Evolutionary conservation across 2,113 vertebrate genomes (phyloP).

Genomic region (Geothlypis trichas): DNA sequence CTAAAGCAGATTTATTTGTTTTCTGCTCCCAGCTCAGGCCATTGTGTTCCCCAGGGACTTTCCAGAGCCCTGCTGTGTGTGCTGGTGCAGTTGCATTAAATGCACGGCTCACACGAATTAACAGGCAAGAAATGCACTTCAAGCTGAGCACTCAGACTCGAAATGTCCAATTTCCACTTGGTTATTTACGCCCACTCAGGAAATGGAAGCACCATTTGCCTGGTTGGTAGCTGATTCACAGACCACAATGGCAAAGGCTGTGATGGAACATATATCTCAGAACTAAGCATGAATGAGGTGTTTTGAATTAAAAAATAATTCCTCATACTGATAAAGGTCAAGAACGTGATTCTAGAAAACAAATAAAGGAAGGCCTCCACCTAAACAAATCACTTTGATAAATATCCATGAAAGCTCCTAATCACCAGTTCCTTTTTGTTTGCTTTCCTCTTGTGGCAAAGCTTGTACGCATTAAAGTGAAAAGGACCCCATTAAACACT

Average conservation of each 20-base stretch:
- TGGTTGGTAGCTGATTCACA: not conserved
- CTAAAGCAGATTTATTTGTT: not conserved
- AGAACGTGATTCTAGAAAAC: not conserved
- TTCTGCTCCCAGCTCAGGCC: not conserved
- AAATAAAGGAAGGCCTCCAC: not conserved
- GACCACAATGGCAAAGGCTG: not conserved
- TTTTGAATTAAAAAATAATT: not conserved
- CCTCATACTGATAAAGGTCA: not conserved
- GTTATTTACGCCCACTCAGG: not conserved
- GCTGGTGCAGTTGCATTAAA: not conserved
- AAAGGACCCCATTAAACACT: not conserved
- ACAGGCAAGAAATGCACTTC: fast-evolving
- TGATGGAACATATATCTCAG: not conserved
- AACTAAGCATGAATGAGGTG: not conserved
- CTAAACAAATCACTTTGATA: not conserved
- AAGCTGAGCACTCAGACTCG: not conserved
- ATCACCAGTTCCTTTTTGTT: not conserved
- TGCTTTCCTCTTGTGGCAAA: not conserved
- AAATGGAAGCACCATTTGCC: not conserved
- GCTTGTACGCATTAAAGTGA: not conserved
- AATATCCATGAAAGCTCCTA: not conserved
- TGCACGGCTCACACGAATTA: not conserved
- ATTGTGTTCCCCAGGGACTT: fast-evolving
- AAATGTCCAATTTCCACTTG: not conserved
- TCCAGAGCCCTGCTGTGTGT: fast-evolving